Evolutionary conservation across 1,140 invertebrate genomes (phyloP).

Genomic region (Eulimnadia texana): DNA sequence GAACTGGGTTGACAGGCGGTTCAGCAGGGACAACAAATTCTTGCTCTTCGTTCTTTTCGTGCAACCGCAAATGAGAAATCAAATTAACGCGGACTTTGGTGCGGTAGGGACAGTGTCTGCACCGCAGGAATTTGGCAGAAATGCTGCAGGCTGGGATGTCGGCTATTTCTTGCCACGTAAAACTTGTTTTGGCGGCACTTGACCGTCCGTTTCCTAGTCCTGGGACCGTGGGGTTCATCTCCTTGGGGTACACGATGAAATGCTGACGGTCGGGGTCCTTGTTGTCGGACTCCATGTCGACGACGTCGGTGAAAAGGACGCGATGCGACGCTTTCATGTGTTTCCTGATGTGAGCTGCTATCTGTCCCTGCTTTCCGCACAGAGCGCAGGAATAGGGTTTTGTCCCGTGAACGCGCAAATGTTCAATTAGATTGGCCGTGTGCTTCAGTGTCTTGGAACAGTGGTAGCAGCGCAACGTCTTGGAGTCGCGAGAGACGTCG

Average conservation of each 20-base stretch:
- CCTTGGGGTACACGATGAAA: constrained; percentile 17
- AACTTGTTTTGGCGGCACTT: neutral
- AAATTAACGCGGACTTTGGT: constrained; percentile 62
- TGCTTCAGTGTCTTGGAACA: constrained; percentile 32
- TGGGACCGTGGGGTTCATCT: constrained; percentile 10
- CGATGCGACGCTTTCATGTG: constrained; percentile 43
- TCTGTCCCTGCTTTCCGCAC: constrained; percentile 30
- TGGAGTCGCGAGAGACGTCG: constrained; percentile 19
- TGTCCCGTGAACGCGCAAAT: constrained; percentile 33
- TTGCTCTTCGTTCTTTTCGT: constrained; percentile 26
- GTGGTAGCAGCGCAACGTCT: constrained; percentile 33
- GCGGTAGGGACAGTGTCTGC: constrained; percentile 46
- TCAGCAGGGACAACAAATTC: constrained; percentile 22
- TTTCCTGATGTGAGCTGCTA: constrained; percentile 28
- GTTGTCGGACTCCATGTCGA: constrained; percentile 33
- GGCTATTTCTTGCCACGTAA: constrained; percentile 25
- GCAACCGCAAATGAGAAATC: constrained; percentile 49
- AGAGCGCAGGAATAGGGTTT: constrained; percentile 37
- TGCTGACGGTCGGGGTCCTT: constrained; percentile 28
- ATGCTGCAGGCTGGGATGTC: constrained; percentile 47
- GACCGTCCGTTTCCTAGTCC: constrained; percentile 9
- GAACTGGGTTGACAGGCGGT: constrained; percentile 54
- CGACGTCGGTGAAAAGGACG: constrained; percentile 27
- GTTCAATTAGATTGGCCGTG: constrained; percentile 30
- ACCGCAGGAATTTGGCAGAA: constrained; percentile 39